A percentile compares a stretch with the other conserved stretches of the same genome.
Conservation (phyloP, 1,140 invertebrate species). For the Caenorhabditis remanei region DNA sequence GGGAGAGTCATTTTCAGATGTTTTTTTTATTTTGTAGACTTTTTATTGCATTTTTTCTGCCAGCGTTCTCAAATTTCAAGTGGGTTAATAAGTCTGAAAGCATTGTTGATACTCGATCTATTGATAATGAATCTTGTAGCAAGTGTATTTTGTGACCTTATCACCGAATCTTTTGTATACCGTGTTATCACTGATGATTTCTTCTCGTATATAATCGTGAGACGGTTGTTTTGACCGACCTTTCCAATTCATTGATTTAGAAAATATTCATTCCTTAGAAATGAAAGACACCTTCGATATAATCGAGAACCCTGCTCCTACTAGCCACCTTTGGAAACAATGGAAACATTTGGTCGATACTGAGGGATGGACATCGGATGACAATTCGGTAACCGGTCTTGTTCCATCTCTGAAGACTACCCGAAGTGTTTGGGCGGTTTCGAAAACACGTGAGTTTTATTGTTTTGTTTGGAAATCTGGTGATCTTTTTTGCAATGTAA, state of each 20-base stretch:
- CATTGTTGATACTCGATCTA: not conserved
- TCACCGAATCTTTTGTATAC: not conserved
- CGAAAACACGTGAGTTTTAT: slow-evolving; percentile 17
- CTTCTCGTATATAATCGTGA: not conserved
- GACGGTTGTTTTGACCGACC: no score
- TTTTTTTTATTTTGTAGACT: no score
- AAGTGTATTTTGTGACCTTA: not conserved
- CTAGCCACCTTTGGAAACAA: slow-evolving; percentile 41
- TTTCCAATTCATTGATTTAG: no score
- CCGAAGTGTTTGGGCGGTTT: slow-evolving; percentile 49
- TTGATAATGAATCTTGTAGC: not conserved
- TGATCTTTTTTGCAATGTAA: not conserved
- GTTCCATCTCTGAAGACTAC: slow-evolving; percentile 44
- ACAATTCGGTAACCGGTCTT: slow-evolving; percentile 48
- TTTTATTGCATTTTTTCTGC: not conserved
- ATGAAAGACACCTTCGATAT: not conserved
- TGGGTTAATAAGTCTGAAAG: not conserved
- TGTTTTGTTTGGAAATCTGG: not conserved
- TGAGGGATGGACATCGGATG: slow-evolving; percentile 58
- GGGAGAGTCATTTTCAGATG: slow-evolving; percentile 3
- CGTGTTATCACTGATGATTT: not conserved
- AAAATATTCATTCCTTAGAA: no score
- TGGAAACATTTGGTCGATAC: slow-evolving; percentile 27
- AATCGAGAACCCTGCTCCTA: not conserved
- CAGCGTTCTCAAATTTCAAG: not conserved